These are phyloP conservation scores for Oncorhynchus gorbuscha DNA, from an alignment of 2,113 vertebrate species.

Conservation along the genomic window DNA sequence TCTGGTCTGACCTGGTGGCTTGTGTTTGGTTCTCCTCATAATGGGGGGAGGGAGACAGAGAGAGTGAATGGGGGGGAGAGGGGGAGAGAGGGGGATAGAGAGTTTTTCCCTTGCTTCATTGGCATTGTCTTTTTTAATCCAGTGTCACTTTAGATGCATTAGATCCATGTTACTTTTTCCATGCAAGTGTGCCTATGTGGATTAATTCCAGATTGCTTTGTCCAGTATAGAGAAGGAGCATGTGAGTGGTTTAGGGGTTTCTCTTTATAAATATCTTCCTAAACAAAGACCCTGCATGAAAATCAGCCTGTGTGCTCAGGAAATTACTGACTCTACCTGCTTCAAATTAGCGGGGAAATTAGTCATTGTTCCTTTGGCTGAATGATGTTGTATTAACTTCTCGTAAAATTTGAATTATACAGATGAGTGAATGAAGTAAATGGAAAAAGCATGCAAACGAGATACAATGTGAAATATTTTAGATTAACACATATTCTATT, in stretches of 20 bases:
- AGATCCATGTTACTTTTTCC: constrained; percentile 96
- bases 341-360: constrained; percentile 85
- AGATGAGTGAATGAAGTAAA: constrained; percentile 32
- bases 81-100: constrained; percentile 1
- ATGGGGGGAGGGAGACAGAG: neutral
- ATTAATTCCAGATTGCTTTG: constrained; percentile 98
- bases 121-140: constrained; percentile 98
- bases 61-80: neutral
- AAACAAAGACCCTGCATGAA: constrained; percentile 87
- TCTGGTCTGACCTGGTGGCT: no score
- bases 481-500: constrained; percentile 56
- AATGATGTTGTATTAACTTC: constrained; percentile 57
- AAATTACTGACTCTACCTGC: constrained; percentile 86
- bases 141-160: constrained; percentile 84
- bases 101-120: constrained; percentile 79
- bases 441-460: constrained; percentile 49
- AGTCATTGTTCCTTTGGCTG: constrained; percentile 63
- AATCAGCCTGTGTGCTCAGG: constrained; percentile 90
- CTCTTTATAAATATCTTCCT: constrained; percentile 87
- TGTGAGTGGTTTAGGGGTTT: constrained; percentile 87
- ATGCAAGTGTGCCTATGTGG: constrained; percentile 94
- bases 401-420: constrained; percentile 54
- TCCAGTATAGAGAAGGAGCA: constrained; percentile 89
- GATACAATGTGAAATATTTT: constrained; percentile 68
- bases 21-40: no score